phyloP scores from a whole-genome alignment of 2,888 invertebrate genomes.

The Cataglyphis altisquamis region DNA sequence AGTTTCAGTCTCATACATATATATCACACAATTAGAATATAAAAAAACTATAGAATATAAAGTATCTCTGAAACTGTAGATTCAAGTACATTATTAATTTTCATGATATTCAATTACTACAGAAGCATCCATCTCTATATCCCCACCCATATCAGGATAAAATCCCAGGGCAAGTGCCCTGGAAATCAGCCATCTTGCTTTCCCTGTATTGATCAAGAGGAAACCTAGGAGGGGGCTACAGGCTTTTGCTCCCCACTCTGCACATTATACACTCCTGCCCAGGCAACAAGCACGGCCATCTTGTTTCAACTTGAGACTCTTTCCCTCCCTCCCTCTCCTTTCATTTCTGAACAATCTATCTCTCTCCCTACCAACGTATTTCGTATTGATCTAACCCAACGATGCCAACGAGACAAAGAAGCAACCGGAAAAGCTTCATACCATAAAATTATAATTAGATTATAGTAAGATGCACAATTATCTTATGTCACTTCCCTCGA shows the following conservation, averaged over 20 bases:
- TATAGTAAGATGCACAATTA: background rate
- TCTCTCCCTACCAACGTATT: constrained; percentile 76
- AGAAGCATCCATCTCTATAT: constrained; percentile 48
- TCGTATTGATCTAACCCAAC: constrained; percentile 82
- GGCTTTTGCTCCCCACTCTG: constrained; percentile 72
- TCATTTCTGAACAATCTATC: constrained; percentile 61
- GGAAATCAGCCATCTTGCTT: constrained; percentile 86
- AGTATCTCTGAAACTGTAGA: background rate
- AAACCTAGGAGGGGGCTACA: constrained; percentile 72
- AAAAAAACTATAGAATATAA: background rate
- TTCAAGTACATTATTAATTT: constrained; percentile 19
- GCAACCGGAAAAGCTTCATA: constrained; percentile 41
- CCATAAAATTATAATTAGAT: constrained; percentile 16
- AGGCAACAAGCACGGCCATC: constrained; percentile 81
- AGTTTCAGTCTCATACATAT: background rate
- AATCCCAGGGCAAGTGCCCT: constrained; percentile 84
- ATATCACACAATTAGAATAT: no score
- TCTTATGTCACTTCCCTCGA: background rate
- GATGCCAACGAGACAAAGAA: constrained; percentile 75
- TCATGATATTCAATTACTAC: constrained; percentile 48
- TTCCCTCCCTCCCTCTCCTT: constrained; percentile 61
- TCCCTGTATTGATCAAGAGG: constrained; percentile 85
- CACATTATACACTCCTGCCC: constrained; percentile 73
- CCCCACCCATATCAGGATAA: constrained; percentile 76
- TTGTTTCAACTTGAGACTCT: constrained; percentile 83